Evolutionary conservation across 2,797 vertebrate species (phyloP), one percentile per base, ranked within the genome.

Genomic region (Thaleichthys pacificus): DNA sequence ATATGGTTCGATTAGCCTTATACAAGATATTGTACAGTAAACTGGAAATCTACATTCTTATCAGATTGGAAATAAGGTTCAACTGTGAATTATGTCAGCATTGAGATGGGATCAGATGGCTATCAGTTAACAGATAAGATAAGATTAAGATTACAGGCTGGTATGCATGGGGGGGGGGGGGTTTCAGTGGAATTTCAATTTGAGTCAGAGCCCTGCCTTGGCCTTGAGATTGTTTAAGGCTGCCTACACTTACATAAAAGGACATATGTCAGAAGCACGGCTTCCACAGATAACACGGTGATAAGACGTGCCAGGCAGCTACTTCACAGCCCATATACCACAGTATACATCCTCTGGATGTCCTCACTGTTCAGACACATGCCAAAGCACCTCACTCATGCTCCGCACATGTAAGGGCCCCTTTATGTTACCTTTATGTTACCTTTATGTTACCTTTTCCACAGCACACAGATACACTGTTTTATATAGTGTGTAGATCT

Each of bases 61-160:
- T 57, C 54, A 57, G 54, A 57, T 54, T 15, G 3, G 12, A 54
- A 15, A 54, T 57, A 5, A 57, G 54, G 17, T 19, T 58, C 19
- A 22, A 22, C n/a, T 58, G 56, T 21, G 56, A 58, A 58, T 54
- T 54, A 54, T 54, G 51, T 56, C 51, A 4, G 32, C 32, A n/a
- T 77, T 60, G 77, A 67, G 38, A 81, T 82, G 73, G 68, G 75
- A 67, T 84, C 61, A 81, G 77, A 83, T 85, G 0, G 21, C 61
- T 73, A 87, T 89, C 84, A 78, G 24, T 9, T 51, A 56, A 72
- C 76, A 57, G 86, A 90, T 86, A 78, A 76, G 26, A 63, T 68
- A 58, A 80, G 82, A 71, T 81, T 68, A 58, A 80, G 82, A 71
- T 81, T 72, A 71, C 1, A 22, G 15, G 66, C 57, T 66, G n/a